A percentile compares a stretch with the other conserved stretches of the same genome.
phyloP scores from a whole-genome alignment of 2,113 vertebrate species.

The Geococcyx californianus region DNA sequence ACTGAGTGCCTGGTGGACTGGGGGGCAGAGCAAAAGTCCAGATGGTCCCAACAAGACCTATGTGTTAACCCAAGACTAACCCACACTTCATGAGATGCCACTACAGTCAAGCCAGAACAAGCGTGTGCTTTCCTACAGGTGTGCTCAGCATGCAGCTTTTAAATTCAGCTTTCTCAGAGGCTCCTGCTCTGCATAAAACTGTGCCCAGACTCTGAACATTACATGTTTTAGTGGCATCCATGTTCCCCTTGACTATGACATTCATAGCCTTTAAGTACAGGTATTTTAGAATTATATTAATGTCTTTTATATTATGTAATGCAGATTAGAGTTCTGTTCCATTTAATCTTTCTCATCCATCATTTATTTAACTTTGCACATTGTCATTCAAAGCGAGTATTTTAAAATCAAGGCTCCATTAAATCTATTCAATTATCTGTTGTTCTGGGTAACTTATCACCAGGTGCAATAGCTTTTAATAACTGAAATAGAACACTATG shows the following conservation, averaged over 20 bases:
- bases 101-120: not conserved
- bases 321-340: slow-evolving; percentile 33
- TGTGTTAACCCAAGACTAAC: not conserved
- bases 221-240: accelerated
- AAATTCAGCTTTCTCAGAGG: not conserved
- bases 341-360: slow-evolving; percentile 46
- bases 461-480: slow-evolving; percentile 6
- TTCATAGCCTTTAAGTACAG: slow-evolving; percentile 7
- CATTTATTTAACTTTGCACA: slow-evolving; percentile 22
- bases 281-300: slow-evolving; percentile 6
- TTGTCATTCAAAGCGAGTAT: slow-evolving; percentile 28
- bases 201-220: not conserved
- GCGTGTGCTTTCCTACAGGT: accelerated
- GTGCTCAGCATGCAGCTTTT: not conserved
- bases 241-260: not conserved
- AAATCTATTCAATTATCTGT: slow-evolving; percentile 43
- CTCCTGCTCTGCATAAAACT: not conserved
- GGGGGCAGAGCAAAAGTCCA: not conserved
- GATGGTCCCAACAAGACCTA: not conserved
- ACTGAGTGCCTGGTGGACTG: not conserved
- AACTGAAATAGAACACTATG: not conserved
- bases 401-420: slow-evolving; percentile 45
- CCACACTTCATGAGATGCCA: accelerated
- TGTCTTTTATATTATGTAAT: not conserved
- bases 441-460: slow-evolving; percentile 14